Conservation (phyloP, 2,797 vertebrate genomes). For the Merluccius polli region DNA sequence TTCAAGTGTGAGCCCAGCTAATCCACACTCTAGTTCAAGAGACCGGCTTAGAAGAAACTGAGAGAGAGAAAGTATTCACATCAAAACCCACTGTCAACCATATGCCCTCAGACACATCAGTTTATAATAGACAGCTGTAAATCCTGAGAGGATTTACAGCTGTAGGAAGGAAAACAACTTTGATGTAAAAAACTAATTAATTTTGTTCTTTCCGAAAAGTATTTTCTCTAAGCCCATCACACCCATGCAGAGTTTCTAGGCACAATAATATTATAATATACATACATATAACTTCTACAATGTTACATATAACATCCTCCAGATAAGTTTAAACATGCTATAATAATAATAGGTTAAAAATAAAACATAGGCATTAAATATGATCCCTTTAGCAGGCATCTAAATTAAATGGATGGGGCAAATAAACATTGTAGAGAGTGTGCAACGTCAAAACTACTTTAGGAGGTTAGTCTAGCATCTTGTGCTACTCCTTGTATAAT, state of each 20-base stretch:
- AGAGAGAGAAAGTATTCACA: slow-evolving; percentile 17
- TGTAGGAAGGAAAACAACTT: slow-evolving; percentile 33
- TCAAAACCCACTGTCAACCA: not conserved
- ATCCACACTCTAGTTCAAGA: not conserved
- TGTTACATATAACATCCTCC: too few species aligned
- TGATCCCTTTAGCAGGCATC: not conserved
- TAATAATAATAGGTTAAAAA: not conserved
- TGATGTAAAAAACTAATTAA: not conserved
- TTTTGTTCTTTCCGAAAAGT: not conserved
- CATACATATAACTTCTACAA: not conserved
- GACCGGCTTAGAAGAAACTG: not conserved
- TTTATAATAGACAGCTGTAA: slow-evolving; percentile 14
- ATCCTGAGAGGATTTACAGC: too few species aligned
- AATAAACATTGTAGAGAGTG: not conserved
- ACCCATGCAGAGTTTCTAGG: not conserved
- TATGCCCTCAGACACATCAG: slow-evolving; percentile 12
- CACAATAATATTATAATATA: not conserved
- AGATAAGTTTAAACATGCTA: too few species aligned
- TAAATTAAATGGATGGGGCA: not conserved
- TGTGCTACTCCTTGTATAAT: slow-evolving; percentile 37
- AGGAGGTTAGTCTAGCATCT: not conserved
- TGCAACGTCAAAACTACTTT: not conserved
- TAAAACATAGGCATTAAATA: not conserved
- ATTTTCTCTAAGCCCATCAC: not conserved
- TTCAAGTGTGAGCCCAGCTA: not conserved